Base-by-base conservation (phyloP, 2,113 vertebrate species). In the Malurus alboscapulatus region DNA sequence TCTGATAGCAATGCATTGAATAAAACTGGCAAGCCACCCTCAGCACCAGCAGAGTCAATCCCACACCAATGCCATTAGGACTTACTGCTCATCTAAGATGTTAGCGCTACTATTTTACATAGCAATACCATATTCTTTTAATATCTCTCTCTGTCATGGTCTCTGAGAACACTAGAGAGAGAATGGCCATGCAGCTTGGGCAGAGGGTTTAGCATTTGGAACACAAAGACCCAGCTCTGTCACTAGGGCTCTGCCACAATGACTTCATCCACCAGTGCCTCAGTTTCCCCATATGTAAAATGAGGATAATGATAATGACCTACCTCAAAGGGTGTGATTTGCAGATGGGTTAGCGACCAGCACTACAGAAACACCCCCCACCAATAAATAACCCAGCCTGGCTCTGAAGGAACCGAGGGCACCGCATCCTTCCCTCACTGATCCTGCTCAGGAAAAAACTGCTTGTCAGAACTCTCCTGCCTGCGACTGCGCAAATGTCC, bases 241-340 rank as follows among this genome's bases (percentile, higher is more conserved):
- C 74, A 50, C 48, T 22, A 24, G 20, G 48, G 53, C 77, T 65
- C 74, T 82, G 58, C 74, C 17, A 0, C 54, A n/a, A 59, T 3
- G 14, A 45, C 57, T 58, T 86, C n/a, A 53, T 81, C 73, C 91
- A 90, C 75, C 83, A 58, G 92, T 90, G 96, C 94, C 96, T 96
- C 93, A 95, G 95, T 93, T 96, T 96, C 93, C 85, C 94, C 93
- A 94, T 90, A 48, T 85, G 83, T 83, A 95, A 93, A 93, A 81
- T 81, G 94, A 95, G 91, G 96, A 72, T 83, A 95, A 96, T 19
- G 84, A 94, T 87, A 96, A 84, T 29, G 85, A 96, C 96, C 96
- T 96, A 96, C 96, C 96, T 96, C 92, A 40, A 55, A 92, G 95
- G 57, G 72, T 67, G 91, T 67, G 85, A 72, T 58, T 68, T 93